Conservation (phyloP, 2,888 invertebrate species). For the Mimumesa dahlbomi region DNA sequence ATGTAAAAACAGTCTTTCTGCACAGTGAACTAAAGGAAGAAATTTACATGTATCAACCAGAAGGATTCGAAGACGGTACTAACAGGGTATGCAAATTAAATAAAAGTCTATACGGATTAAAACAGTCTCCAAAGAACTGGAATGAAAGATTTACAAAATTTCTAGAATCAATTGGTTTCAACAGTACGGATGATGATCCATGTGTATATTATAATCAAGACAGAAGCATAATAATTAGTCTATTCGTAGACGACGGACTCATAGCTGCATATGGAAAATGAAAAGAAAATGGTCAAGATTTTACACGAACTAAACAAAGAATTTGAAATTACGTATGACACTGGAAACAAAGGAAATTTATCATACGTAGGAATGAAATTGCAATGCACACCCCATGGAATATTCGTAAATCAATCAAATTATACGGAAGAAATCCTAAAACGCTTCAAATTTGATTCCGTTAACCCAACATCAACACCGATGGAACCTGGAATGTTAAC, state of each 20-base stretch:
- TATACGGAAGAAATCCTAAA: slow-evolving; percentile 42
- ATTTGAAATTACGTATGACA: slow-evolving; percentile 51
- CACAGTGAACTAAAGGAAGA: background rate
- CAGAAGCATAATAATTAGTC: slow-evolving; percentile 44
- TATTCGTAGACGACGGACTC: slow-evolving; percentile 65
- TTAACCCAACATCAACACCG: slow-evolving; percentile 39
- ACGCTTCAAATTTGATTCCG: background rate
- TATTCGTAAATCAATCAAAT: slow-evolving; percentile 63
- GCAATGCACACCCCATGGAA: slow-evolving; percentile 39
- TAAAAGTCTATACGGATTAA: background rate
- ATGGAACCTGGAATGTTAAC: slow-evolving; percentile 67
- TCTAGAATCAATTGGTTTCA: slow-evolving; percentile 47
- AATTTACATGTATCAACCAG: background rate
- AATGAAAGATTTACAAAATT: slow-evolving; percentile 59
- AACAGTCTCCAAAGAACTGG: slow-evolving; percentile 62
- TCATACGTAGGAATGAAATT: slow-evolving; percentile 65
- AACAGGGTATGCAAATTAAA: background rate
- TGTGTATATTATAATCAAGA: slow-evolving; percentile 63
- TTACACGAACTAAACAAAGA: slow-evolving; percentile 38
- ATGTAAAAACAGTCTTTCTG: background rate
- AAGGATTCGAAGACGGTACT: background rate
- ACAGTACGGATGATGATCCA: slow-evolving; percentile 64
- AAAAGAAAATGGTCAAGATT: slow-evolving; percentile 44
- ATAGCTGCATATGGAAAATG: slow-evolving; percentile 47
- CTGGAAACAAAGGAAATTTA: slow-evolving; percentile 16